Conservation (phyloP, 2,888 invertebrate genomes). For the Podotricha telesiphe region DNA sequence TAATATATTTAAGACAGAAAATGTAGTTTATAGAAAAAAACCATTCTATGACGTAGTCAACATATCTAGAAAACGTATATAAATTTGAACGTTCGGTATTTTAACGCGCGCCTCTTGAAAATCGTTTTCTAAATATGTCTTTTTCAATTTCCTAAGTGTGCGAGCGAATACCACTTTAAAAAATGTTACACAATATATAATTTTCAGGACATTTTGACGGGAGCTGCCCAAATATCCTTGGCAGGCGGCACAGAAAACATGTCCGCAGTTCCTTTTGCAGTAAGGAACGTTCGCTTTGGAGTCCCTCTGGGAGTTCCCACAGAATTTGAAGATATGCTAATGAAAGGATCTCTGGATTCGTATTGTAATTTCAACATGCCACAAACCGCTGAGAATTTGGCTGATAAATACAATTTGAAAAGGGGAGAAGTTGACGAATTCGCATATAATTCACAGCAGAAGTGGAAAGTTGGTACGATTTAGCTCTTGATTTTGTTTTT, state of each 20-base stretch:
- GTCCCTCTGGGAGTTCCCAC: constrained; percentile 90
- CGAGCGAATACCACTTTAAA: too few relatives aligned
- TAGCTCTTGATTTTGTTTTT: too few relatives aligned
- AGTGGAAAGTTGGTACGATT: constrained; percentile 91
- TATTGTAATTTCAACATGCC: constrained; percentile 97
- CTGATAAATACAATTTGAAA: constrained; percentile 89
- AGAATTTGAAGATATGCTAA: constrained; percentile 91
- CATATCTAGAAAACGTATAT: too few relatives aligned
- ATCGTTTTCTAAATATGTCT: too few relatives aligned
- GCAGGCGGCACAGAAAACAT: constrained; percentile 98
- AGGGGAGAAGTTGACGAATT: constrained; percentile 93
- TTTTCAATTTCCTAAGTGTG: too few relatives aligned
- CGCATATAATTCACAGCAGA: constrained; percentile 92
- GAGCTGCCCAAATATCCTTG: constrained; percentile 92
- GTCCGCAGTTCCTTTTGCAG: constrained; percentile 94
- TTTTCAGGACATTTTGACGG: constrained; percentile 91
- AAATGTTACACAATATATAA: too few relatives aligned
- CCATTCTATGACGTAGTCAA: too few relatives aligned
- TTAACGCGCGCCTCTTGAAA: too few relatives aligned
- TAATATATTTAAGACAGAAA: too few relatives aligned
- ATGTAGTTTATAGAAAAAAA: too few relatives aligned
- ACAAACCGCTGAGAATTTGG: constrained; percentile 96
- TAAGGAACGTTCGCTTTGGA: constrained; percentile 94
- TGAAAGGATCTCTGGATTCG: constrained; percentile 90
- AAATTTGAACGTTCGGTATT: too few relatives aligned